Evolutionary conservation across 2,888 invertebrate species (phyloP).

Genomic region (Norana najaformis): DNA sequence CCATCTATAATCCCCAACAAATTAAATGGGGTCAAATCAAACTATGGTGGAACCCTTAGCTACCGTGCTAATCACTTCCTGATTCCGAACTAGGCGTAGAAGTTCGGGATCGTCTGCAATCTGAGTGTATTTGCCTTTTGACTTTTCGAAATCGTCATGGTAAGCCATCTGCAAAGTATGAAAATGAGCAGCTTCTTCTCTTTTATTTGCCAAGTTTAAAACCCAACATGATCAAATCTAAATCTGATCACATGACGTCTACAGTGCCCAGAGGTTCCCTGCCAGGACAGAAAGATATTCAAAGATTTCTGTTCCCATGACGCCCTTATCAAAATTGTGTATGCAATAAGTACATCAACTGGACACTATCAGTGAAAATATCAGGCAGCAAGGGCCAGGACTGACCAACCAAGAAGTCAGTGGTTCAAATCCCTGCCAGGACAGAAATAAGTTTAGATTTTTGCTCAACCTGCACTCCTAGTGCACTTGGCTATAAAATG

Average conservation of each 20-base stretch:
- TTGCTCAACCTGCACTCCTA: background rate
- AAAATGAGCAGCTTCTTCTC: background rate
- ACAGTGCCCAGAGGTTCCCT: background rate
- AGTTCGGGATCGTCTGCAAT: conserved; percentile 90
- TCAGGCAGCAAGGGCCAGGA: background rate
- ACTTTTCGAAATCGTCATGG: conserved; percentile 76
- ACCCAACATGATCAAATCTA: background rate
- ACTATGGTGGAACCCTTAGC: background rate
- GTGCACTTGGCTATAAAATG: background rate
- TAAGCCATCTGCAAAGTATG: conserved; percentile 74
- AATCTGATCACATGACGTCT: background rate
- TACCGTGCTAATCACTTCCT: conserved; percentile 92
- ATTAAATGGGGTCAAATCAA: background rate
- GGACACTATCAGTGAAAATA: too few species aligned
- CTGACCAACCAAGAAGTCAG: background rate
- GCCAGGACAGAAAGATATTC: background rate
- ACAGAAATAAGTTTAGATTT: background rate
- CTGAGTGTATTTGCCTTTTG: conserved; percentile 57
- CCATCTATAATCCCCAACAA: background rate
- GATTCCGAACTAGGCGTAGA: conserved; percentile 85
- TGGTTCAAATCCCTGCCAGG: background rate
- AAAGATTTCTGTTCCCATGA: background rate
- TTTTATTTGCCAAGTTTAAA: background rate
- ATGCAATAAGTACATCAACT: background rate
- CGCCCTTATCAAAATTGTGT: background rate